A percentile compares a stretch with the other conserved stretches of the same genome.
Evolutionary conservation across 2,113 vertebrate species (phyloP).

Genomic region (Sinosuthora webbiana): DNA sequence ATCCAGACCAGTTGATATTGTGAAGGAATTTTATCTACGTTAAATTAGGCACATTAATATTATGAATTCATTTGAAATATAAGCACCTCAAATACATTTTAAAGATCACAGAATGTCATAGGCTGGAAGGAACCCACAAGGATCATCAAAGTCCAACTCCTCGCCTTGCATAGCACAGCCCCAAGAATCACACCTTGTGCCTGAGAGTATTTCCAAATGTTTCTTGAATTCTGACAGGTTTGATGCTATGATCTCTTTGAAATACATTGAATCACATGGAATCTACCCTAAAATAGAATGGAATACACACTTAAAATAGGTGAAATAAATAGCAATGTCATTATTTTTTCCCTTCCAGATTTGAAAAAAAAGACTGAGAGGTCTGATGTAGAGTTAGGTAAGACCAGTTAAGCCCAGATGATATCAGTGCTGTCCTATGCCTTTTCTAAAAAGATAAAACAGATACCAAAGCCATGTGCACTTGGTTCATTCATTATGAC

Average conservation of each 20-base stretch:
- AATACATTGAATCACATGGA: background rate
- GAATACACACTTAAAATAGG: background rate
- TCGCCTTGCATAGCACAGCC: rapidly evolving
- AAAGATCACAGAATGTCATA: background rate
- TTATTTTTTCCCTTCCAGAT: background rate
- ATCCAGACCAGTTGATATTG: background rate
- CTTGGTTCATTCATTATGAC: background rate
- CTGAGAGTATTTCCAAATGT: background rate
- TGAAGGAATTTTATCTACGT: background rate
- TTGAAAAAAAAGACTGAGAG: background rate
- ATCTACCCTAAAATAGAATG: background rate
- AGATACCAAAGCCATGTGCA: background rate
- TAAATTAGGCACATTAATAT: background rate
- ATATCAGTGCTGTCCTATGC: background rate
- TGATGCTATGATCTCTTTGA: background rate
- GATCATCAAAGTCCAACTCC: background rate
- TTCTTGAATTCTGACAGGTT: background rate
- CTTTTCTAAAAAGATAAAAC: background rate
- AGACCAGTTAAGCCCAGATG: background rate
- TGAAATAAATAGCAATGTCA: background rate
- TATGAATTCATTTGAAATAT: background rate
- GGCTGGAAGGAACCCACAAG: background rate
- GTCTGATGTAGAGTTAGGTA: background rate
- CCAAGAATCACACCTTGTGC: no score
- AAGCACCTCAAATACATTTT: background rate